A percentile compares a stretch with the other conserved stretches of the same genome.
Evolutionary conservation across 2,888 invertebrate genomes (phyloP).

Genomic region (Agriopis marginaria): DNA sequence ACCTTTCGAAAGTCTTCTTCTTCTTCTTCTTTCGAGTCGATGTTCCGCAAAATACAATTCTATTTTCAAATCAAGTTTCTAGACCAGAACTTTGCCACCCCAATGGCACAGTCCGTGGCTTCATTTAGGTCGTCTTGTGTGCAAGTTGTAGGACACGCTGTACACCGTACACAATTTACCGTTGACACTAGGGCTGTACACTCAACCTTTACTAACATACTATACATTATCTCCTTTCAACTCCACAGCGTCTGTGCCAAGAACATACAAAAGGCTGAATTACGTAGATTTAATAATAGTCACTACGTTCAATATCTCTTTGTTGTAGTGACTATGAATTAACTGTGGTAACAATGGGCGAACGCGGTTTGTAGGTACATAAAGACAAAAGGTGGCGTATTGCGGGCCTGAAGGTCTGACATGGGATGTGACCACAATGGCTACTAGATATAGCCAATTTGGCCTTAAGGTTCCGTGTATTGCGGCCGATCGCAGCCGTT

Average conservation of each 20-base stretch:
- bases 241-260: not conserved
- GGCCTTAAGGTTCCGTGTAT: not conserved
- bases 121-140: no score
- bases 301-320: not conserved
- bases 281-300: slow-evolving; percentile 2
- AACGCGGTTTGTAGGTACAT: slow-evolving; percentile 2
- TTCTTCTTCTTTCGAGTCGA: no score
- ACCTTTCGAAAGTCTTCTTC: no score
- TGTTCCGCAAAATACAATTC: no score
- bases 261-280: not conserved
- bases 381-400: slow-evolving; percentile 2
- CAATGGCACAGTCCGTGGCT: no score
- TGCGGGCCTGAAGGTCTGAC: not conserved
- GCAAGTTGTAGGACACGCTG: no score
- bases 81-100: no score
- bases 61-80: no score
- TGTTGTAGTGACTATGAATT: not conserved
- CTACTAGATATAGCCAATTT: not conserved
- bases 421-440: not conserved
- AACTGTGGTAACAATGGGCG: slow-evolving; percentile 3
- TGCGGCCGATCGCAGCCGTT: no score
- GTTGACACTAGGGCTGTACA: no score
- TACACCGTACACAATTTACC: no score
- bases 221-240: not conserved
- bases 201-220: no score